Conservation (phyloP, 2,797 vertebrate species). For the Helicolenus hilgendorfi region DNA sequence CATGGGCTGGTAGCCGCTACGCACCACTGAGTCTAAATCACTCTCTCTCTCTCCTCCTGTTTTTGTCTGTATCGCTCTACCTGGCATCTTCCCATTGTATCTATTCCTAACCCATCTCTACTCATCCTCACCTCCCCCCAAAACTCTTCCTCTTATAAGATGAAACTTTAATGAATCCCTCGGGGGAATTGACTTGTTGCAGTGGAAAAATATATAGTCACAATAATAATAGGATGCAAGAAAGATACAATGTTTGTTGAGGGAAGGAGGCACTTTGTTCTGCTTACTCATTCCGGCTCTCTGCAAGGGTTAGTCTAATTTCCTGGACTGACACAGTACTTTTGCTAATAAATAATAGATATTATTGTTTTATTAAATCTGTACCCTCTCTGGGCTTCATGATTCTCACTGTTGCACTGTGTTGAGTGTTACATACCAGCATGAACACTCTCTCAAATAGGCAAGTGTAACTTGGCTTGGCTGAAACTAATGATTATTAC, state of each 20-base stretch:
- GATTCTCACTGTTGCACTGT: neutral
- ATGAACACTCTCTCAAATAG: neutral
- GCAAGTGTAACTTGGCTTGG: neutral
- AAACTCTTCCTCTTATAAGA: conserved; percentile 29
- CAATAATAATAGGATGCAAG: conserved; percentile 39
- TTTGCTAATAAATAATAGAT: conserved; percentile 27
- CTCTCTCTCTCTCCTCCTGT: conserved; percentile 11
- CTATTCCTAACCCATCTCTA: conserved; percentile 2
- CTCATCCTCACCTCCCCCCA: neutral
- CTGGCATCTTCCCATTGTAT: conserved; percentile 18
- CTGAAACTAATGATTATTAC: too few species aligned
- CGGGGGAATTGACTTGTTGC: conserved; percentile 34
- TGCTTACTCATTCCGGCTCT: conserved; percentile 9
- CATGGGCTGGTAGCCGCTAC: conserved; percentile 59
- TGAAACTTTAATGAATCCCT: conserved; percentile 58
- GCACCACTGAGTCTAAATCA: conserved; percentile 66
- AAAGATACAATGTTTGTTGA: conserved; percentile 16
- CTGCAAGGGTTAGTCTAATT: conserved; percentile 28
- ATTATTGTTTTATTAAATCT: neutral
- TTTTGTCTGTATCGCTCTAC: conserved; percentile 36
- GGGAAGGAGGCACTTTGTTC: conserved; percentile 17
- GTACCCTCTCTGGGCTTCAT: neutral
- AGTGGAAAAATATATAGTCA: conserved; percentile 20
- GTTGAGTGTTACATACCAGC: neutral
- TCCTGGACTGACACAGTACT: conserved; percentile 4